Conservation (phyloP, 2,797 vertebrate species). For the Acestrorhynchus altus region DNA sequence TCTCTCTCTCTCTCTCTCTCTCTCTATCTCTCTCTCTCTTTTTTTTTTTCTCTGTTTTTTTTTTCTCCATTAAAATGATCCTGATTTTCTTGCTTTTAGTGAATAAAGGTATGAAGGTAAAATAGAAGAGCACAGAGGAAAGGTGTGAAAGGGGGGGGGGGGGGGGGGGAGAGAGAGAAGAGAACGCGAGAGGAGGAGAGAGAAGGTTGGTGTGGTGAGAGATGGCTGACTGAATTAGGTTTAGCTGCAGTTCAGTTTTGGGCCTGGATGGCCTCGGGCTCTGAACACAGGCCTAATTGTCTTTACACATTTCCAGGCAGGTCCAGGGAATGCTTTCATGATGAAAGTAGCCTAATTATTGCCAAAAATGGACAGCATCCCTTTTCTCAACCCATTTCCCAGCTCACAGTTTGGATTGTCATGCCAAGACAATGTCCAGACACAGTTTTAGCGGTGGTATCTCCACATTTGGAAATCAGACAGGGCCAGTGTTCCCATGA, state of each 20-base stretch:
- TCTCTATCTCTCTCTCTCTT: too few relatives aligned
- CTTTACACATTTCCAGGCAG: conserved; percentile 28
- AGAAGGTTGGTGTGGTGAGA: too few relatives aligned
- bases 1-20: too few relatives aligned
- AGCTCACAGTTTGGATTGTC: background rate
- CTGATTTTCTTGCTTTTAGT: conserved; percentile 28
- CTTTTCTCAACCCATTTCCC: conserved; percentile 27
- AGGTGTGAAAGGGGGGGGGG: too few relatives aligned
- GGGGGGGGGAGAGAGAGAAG: background rate
- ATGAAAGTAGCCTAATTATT: conserved; percentile 62
- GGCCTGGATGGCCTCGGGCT: conserved; percentile 34
- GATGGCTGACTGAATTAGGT: conserved; percentile 48
- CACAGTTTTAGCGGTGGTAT: background rate
- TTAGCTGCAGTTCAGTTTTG: conserved; percentile 44
- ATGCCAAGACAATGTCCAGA: background rate
- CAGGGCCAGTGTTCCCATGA: background rate
- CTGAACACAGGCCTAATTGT: conserved; percentile 36
- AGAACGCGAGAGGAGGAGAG: background rate
- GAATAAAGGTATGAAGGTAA: conserved; percentile 12
- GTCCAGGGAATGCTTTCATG: conserved; percentile 55
- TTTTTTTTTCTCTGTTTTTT: too few relatives aligned
- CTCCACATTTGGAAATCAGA: background rate
- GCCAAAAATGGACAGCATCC: conserved; percentile 48
- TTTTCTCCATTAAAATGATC: conserved; percentile 42
- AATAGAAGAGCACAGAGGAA: background rate